Conservation (phyloP, 2,888 invertebrate genomes). For the Pseudococcus viburni region DNA sequence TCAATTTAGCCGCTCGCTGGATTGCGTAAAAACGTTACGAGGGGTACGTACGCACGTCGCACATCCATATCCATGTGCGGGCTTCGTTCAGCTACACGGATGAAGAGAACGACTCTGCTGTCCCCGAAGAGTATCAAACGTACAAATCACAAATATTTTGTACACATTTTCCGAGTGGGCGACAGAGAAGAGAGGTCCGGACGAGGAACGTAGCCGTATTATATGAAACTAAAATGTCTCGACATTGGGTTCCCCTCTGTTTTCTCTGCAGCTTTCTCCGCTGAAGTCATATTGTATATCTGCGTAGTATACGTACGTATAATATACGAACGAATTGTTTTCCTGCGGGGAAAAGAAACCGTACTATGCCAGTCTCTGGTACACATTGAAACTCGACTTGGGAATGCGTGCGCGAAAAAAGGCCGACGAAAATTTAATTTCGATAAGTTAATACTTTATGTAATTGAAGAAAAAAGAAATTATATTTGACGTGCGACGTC, state of each 20-base stretch:
- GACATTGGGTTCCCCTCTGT: background rate
- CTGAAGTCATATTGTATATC: background rate
- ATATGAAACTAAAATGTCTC: conserved; percentile 7
- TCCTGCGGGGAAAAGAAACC: conserved; percentile 28
- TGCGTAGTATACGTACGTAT: background rate
- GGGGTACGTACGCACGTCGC: background rate
- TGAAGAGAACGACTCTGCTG: background rate
- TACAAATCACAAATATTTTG: conserved; percentile 39
- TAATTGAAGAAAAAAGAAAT: conserved; percentile 36
- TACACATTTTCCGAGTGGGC: background rate
- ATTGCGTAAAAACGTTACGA: conserved; percentile 5
- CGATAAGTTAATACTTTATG: conserved; percentile 34
- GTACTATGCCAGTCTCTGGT: background rate
- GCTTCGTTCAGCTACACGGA: background rate
- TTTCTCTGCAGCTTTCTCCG: background rate
- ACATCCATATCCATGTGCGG: background rate
- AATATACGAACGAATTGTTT: conserved; percentile 16
- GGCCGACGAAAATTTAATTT: conserved; percentile 32
- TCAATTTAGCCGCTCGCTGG: conserved; percentile 15
- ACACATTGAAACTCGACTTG: background rate
- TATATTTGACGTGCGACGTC: conserved; percentile 32
- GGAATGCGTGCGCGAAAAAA: conserved; percentile 7
- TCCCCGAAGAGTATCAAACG: conserved; percentile 23
- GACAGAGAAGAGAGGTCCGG: background rate
- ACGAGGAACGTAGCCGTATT: background rate